Base-by-base conservation (phyloP, 2,888 invertebrate species). In the Choristoneura rosaceana region DNA sequence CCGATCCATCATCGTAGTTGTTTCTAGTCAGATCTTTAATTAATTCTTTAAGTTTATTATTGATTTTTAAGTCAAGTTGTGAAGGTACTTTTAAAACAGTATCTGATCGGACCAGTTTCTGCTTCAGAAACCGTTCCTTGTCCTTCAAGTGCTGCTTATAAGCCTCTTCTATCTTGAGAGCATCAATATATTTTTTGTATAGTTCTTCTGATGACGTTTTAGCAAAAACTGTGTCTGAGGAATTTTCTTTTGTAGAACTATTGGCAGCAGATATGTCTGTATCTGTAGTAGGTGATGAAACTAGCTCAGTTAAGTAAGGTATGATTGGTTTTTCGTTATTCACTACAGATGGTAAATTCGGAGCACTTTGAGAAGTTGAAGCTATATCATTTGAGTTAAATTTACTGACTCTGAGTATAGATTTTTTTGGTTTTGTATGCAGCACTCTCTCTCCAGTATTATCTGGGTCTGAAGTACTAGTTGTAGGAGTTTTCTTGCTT, bases 11-110 rank as follows among this genome's bases (percentile, higher is more conserved):
- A 70, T 90, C 88, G 78, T 91, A 90, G 71, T 93, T 92, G 75
- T 93, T 93, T 76, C 89, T 84, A n/a, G 90, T 88, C 68, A 94
- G 85, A 79, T 94, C 94, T 79, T 92, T 91, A 74, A 93, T 87
- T 59, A 94, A 80, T 71, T 91, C 87, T 76, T 91, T 89, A 15
- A 93, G 78, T 80, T 83, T 87, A 68, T 79, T 86, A 74, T 82
- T 86, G 14, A 83, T 76, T 76, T 86, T 88, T 9, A 76, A 58
- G 50, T 87, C 84, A 41, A 82, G 73, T 50, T 80, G 79, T 34
- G 76, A 67, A 25, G 84, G 79, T 25, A 80, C 76, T 71, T 84
- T 88, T n/a, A 88, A 78, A 34, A 81, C 85, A 74, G 81, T 80
- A 66, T 91, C 91, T 61, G 91, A 90, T 75, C 85, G 83, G 38